Percentiles rank a stretch among this genome's conserved stretches.
phyloP scores from a whole-genome alignment of 2,113 vertebrate genomes.

The Otis tarda region DNA sequence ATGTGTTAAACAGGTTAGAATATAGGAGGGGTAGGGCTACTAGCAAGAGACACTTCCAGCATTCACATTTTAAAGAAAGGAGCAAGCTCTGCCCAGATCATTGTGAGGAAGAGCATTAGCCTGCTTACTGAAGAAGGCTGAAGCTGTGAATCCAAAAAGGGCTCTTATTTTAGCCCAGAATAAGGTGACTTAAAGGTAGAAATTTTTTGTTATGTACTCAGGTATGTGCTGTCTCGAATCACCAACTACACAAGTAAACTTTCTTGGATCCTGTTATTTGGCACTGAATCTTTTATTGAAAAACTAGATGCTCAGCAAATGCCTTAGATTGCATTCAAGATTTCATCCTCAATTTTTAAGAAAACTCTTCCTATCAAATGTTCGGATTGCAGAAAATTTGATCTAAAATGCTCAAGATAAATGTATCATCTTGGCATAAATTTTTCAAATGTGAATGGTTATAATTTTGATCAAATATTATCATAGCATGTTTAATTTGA shows the following conservation, averaged over 20 bases:
- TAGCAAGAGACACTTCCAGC: background rate
- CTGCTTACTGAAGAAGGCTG: background rate
- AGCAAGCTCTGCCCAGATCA: background rate
- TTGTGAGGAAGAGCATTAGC: background rate
- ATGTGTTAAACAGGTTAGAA: background rate
- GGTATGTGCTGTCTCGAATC: background rate
- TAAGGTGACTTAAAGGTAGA: background rate
- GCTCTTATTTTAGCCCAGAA: background rate
- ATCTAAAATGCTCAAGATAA: background rate
- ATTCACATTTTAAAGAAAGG: background rate
- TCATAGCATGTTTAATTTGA: background rate
- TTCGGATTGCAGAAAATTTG: background rate
- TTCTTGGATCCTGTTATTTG: background rate
- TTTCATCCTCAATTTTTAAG: background rate
- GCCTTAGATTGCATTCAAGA: background rate
- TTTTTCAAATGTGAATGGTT: background rate
- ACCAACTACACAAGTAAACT: background rate
- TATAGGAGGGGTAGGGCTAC: background rate
- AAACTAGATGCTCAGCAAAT: background rate
- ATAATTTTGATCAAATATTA: background rate
- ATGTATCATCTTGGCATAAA: background rate
- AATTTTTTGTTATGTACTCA: background rate
- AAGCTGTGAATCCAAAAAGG: fast-evolving
- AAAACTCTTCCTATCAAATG: background rate
- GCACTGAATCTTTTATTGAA: background rate